phyloP scores from a whole-genome alignment of 1,140 invertebrate genomes.

The Drosophila bocqueti region DNA sequence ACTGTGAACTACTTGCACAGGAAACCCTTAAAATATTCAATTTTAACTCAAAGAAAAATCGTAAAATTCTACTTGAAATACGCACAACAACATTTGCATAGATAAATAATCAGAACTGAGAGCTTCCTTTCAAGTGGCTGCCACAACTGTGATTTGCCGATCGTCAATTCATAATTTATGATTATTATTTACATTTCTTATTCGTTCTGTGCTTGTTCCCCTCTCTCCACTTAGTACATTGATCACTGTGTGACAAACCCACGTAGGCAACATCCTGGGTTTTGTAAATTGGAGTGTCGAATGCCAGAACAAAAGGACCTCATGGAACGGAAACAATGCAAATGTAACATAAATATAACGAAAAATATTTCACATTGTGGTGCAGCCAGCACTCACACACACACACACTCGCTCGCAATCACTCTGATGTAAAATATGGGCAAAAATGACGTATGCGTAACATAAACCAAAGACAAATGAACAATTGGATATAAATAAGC shows the following conservation, averaged over 20 bases:
- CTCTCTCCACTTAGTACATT: conserved; percentile 16
- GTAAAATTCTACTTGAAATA: background rate
- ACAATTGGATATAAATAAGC: conserved; percentile 84
- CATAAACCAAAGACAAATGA: conserved; percentile 84
- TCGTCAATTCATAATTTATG: conserved; percentile 39
- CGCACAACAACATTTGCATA: conserved; percentile 7
- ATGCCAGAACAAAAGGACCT: conserved; percentile 39
- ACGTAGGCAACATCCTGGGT: conserved; percentile 38
- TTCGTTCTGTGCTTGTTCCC: background rate
- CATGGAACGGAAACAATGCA: conserved; percentile 37
- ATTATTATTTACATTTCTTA: conserved; percentile 23
- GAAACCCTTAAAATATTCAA: background rate
- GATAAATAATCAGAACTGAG: conserved; percentile 24
- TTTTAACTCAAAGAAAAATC: background rate
- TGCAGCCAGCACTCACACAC: conserved; percentile 39
- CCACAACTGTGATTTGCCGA: conserved; percentile 12
- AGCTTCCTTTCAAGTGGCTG: conserved; percentile 3
- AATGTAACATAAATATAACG: conserved; percentile 74
- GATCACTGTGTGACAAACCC: conserved; percentile 54
- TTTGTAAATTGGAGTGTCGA: conserved; percentile 51
- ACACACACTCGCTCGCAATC: conserved; percentile 3
- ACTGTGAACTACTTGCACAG: background rate
- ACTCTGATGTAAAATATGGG: conserved; percentile 71
- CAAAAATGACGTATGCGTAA: conserved; percentile 82
- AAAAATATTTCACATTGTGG: conserved; percentile 79